Conservation (phyloP, 2,888 invertebrate species). For the Trypoxylon attenuatum region DNA sequence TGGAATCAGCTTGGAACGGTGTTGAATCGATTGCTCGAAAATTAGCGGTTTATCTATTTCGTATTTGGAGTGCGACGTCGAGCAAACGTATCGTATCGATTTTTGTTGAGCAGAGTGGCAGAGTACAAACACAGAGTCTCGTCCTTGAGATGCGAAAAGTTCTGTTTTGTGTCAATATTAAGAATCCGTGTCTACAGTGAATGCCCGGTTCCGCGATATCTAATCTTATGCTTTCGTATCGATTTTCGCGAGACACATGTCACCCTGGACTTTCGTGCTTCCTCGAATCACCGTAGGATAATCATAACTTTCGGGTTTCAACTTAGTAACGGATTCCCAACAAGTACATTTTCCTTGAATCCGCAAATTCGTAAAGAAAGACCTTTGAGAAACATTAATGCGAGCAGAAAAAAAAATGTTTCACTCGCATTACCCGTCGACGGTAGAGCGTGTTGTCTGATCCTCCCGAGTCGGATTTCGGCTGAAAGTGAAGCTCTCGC, state of each 20-base stretch:
- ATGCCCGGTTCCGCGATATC: background rate
- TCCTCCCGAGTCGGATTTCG: background rate
- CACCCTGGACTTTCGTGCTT: background rate
- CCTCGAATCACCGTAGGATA: background rate
- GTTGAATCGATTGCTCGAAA: background rate
- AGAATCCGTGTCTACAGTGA: background rate
- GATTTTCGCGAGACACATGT: conserved; percentile 4
- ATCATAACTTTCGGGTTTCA: background rate
- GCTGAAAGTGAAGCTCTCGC: background rate
- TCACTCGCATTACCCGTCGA: background rate
- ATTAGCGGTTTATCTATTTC: background rate
- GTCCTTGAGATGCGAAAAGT: background rate
- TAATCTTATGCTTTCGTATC: conserved; percentile 7
- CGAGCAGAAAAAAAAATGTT: background rate
- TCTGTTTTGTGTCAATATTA: background rate
- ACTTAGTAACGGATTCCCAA: background rate
- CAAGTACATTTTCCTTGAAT: background rate
- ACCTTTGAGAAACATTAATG: background rate
- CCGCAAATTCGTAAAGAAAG: background rate
- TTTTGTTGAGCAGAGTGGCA: background rate
- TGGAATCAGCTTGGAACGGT: too few relatives aligned
- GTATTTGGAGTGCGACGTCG: background rate
- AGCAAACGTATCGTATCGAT: background rate
- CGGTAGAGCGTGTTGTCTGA: background rate
- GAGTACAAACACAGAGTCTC: background rate